Base-by-base conservation (phyloP, 2,797 vertebrate genomes). In the Periparus ater region DNA sequence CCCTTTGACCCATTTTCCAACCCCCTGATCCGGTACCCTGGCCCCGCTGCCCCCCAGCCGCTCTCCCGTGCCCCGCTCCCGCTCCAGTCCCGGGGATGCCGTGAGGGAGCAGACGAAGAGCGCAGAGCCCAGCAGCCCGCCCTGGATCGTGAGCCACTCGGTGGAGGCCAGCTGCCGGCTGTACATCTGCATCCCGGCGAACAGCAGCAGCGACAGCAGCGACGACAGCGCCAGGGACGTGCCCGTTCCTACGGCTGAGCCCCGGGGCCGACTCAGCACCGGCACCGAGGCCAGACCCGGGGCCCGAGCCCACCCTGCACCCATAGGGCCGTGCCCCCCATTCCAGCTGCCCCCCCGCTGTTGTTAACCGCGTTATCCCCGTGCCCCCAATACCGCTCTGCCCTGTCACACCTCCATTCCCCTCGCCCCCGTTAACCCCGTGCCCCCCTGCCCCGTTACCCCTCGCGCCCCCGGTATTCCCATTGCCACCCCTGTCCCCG, bases 151-250 rank as follows among this genome's bases (percentile, higher is more conserved):
- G 65, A 99, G 98, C 99, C 99, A 99, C 98, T 99, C 99, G 1
- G 98, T 98, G 78, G 99, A 99, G 27, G 98, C 99, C 77, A 99
- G 96, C 95, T 99, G 99, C 85, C 98, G 98, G 93, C 99, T 99
- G 97, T 99, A 99, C 99, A 99, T 99, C 98, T 99, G 99, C 99
- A 99, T 99, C 58, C 99, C 99, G 5, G 99, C 99, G 89, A 99
- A 99, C 3, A 99, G 98, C 97, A 99, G 98, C 96, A 99, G 98
- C 0, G 99, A 99, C 63, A 99, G 97, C 88, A 99, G 98, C 42
- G 99, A 99, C 65, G 99, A 99, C 19, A 99, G 98, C 13, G 99
- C 98, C 66, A 99, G 96, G 4, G 99, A 99, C 1, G 98, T 99
- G 67, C 99, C 98, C 1, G 99, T 99, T 81, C 99, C 99, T 93